Conservation (phyloP, 2,113 vertebrate genomes). For the Eurypyga helias region DNA sequence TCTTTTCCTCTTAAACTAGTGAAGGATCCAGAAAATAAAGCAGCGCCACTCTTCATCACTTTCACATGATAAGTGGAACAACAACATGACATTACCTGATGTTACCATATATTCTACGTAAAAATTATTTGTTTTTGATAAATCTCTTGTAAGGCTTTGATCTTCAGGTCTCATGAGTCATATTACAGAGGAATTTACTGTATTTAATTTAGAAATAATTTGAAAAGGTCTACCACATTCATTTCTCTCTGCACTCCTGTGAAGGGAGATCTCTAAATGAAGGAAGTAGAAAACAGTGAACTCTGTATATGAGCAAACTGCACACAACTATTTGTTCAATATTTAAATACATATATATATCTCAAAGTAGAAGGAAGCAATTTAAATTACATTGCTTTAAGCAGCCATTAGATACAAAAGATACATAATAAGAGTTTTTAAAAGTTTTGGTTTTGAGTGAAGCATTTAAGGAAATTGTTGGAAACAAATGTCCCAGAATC, state of each 20-base stretch:
- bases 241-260: not conserved
- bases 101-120: not conserved
- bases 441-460: not conserved
- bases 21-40: slow-evolving; percentile 20
- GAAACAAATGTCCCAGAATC: not conserved
- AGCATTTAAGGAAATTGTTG: not conserved
- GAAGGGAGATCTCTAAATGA: not conserved
- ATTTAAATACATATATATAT: not conserved
- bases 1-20: not conserved
- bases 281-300: not conserved
- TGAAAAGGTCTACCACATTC: not conserved
- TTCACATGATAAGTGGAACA: slow-evolving; percentile 4
- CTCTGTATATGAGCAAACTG: not conserved
- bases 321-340: not conserved
- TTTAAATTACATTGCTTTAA: not conserved
- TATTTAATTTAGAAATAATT: slow-evolving; percentile 52
- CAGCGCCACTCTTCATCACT: not conserved
- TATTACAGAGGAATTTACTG: slow-evolving; percentile 47
- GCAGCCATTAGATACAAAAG: not conserved
- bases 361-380: not conserved
- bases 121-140: slow-evolving; percentile 52
- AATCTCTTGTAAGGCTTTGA: slow-evolving; percentile 58
- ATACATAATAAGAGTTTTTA: not conserved
- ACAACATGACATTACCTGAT: slow-evolving; percentile 1
- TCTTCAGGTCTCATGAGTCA: slow-evolving; percentile 47